Evolutionary conservation across 2,888 invertebrate species (phyloP), one percentile per base, ranked within the genome.

Genomic region (Lingula anatina): DNA sequence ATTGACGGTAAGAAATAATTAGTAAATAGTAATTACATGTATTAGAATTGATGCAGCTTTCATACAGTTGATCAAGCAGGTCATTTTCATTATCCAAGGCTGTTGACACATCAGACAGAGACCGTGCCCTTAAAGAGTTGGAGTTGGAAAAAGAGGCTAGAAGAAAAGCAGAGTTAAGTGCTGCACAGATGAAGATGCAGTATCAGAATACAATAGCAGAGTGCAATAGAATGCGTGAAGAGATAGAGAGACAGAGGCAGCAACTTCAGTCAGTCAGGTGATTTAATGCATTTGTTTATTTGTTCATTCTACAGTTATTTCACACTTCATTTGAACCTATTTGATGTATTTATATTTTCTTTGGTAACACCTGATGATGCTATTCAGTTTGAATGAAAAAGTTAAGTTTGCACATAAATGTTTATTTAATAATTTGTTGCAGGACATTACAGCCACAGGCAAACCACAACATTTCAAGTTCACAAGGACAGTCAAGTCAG

Each of bases 31-130:
- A n/a, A n/a, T n/a, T n/a, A n/a, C n/a, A n/a, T n/a, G n/a, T n/a
- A n/a, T n/a, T n/a, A n/a, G n/a, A n/a, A n/a, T n/a, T n/a, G n/a
- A n/a, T n/a, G n/a, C n/a, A n/a, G n/a, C n/a, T n/a, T n/a, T n/a
- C n/a, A n/a, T n/a, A n/a, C n/a, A n/a, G n/a, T n/a, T n/a, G n/a
- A n/a, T n/a, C n/a, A n/a, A n/a, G n/a, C n/a, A n/a, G n/a, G n/a
- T n/a, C n/a, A 5, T 44, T 36, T 36, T 37, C 20, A 38, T 18
- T 15, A 20, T 51, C 42, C 26, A 52, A 73, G 73, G 87, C 87
- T 0, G 78, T 88, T 0, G 94, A 95, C 70, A 90, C 87, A 0
- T 80, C 84, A 0, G 90, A 92, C 57, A 57, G 77, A 44, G 86
- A 89, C 42, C 76, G 81, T 15, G 72, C 89, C 26, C 81, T 84